phyloP scores from a whole-genome alignment of 1,140 invertebrate species.

The Solenopsis fugax region DNA sequence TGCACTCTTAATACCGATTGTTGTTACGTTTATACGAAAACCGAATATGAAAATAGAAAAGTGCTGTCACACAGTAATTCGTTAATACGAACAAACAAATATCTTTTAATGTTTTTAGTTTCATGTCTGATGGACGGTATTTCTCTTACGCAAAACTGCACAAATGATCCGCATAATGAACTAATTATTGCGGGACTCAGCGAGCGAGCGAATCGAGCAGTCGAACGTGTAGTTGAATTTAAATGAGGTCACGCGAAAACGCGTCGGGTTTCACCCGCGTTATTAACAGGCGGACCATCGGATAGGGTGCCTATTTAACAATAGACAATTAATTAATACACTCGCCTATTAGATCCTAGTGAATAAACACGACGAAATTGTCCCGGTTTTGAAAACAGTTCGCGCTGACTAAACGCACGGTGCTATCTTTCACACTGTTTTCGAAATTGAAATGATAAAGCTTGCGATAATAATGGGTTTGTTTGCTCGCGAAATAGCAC shows the following conservation, averaged over 20 bases:
- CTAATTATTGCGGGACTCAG: slow-evolving; percentile 17
- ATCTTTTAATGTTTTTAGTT: neutral
- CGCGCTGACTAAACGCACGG: neutral
- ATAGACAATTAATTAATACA: slow-evolving; percentile 48
- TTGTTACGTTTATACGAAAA: neutral
- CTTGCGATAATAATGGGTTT: slow-evolving; percentile 29
- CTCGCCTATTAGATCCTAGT: slow-evolving; percentile 21
- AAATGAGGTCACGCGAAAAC: slow-evolving; percentile 45
- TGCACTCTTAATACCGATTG: neutral
- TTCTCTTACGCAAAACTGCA: neutral
- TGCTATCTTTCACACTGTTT: slow-evolving; percentile 2
- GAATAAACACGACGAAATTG: slow-evolving; percentile 29
- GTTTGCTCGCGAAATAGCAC: slow-evolving; percentile 20
- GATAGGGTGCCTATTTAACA: slow-evolving; percentile 26
- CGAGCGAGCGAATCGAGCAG: slow-evolving; percentile 29
- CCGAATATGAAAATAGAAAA: neutral
- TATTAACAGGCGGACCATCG: slow-evolving; percentile 31
- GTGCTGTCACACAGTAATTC: neutral
- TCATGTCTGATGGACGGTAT: neutral
- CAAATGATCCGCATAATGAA: slow-evolving; percentile 35
- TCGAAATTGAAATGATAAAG: slow-evolving; percentile 23
- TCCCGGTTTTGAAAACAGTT: neutral
- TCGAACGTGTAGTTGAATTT: slow-evolving; percentile 48
- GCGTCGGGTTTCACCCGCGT: slow-evolving; percentile 26
- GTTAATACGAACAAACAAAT: neutral